phyloP scores from a whole-genome alignment of 1,140 invertebrate species.

The Geopemphigus sp. region DNA sequence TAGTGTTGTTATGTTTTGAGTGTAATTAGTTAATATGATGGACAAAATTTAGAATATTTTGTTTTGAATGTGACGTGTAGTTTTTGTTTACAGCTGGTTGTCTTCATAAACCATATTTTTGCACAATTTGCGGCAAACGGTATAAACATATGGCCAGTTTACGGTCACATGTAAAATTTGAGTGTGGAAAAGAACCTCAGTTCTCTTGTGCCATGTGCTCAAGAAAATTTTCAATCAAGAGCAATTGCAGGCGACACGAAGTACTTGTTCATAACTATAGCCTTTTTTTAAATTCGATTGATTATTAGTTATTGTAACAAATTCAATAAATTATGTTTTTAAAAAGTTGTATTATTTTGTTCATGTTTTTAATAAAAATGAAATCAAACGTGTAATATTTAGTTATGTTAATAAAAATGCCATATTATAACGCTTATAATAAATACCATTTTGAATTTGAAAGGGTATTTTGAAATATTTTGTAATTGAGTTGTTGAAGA shows the following conservation, averaged over 20 bases:
- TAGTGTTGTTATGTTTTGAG: constrained; percentile 1
- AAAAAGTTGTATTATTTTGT: not conserved
- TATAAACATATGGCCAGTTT: constrained; percentile 55
- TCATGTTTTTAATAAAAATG: not conserved
- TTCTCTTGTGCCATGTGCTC: constrained; percentile 54
- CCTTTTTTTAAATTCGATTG: constrained; percentile 37
- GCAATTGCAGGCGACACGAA: constrained; percentile 50
- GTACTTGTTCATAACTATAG: constrained; percentile 35
- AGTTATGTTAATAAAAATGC: not conserved
- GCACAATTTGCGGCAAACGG: constrained; percentile 50
- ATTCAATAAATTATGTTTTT: not conserved
- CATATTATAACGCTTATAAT: not conserved
- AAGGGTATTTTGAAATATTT: not conserved
- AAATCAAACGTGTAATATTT: not conserved
- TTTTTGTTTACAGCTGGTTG: constrained; percentile 53
- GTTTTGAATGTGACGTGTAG: constrained; percentile 15
- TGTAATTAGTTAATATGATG: not conserved
- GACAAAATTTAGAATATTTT: not conserved
- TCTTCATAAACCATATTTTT: constrained; percentile 55
- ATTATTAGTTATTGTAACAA: not conserved
- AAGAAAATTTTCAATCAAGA: constrained; percentile 54
- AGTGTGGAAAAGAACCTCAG: constrained; percentile 56
- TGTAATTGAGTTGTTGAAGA: not conserved
- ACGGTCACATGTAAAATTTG: constrained; percentile 54
- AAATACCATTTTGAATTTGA: not conserved